Percentiles rank a stretch among this genome's conserved stretches.
Conservation (phyloP, 1,140 invertebrate genomes). For the Leguminivora glycinivorella region DNA sequence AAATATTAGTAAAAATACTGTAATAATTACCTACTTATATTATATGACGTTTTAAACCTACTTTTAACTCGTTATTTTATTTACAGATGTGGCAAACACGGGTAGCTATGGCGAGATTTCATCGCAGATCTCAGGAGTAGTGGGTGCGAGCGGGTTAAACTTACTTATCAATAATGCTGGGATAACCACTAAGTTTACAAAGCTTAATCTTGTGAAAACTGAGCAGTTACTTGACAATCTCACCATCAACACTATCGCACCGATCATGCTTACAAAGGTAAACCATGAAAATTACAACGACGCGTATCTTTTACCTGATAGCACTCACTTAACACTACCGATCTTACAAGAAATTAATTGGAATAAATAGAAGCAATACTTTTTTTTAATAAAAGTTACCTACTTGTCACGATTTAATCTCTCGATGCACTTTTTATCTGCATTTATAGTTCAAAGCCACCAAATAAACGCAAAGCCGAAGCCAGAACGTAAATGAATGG, state of each 20-base stretch:
- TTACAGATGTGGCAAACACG: conserved; percentile 84
- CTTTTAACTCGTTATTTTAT: conserved; percentile 32
- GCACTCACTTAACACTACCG: background rate
- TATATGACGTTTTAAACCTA: background rate
- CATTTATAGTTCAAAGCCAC: too few relatives aligned
- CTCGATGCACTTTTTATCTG: too few relatives aligned
- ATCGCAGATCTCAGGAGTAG: conserved; percentile 79
- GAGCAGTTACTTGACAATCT: conserved; percentile 86
- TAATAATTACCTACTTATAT: background rate
- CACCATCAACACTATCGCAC: conserved; percentile 88
- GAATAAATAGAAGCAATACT: too few relatives aligned
- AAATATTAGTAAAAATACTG: background rate
- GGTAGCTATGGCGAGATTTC: conserved; percentile 81
- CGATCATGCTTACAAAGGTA: conserved; percentile 91
- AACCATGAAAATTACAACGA: background rate
- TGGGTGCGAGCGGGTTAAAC: conserved; percentile 86
- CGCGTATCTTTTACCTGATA: too few relatives aligned
- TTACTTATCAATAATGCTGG: conserved; percentile 94
- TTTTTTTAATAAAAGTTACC: too few relatives aligned
- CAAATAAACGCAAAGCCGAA: too few relatives aligned
- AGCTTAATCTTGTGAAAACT: conserved; percentile 84
- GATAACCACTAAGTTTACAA: conserved; percentile 85
- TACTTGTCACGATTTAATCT: too few relatives aligned
- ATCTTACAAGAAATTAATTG: background rate
- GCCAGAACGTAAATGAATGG: too few relatives aligned